Percentiles rank a stretch among this genome's conserved stretches.
phyloP scores from a whole-genome alignment of 2,113 vertebrate species.

The Cryptomyrus ogoouensis region DNA sequence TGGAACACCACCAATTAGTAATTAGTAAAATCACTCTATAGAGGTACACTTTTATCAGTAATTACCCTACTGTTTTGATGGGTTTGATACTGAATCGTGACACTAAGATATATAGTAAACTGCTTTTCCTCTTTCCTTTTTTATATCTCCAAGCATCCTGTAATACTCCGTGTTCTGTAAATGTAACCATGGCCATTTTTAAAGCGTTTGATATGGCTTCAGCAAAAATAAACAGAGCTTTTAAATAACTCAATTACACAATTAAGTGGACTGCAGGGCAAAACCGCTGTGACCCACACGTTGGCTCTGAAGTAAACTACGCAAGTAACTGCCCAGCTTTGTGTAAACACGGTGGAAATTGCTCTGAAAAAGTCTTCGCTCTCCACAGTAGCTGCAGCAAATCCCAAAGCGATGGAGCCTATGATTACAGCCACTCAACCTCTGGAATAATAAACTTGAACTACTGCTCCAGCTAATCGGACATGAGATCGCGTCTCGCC shows the following conservation, averaged over 20 bases:
- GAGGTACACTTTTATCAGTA: conserved; percentile 17
- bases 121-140: conserved; percentile 23
- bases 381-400: conserved; percentile 35
- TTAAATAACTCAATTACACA: conserved; percentile 44
- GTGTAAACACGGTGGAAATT: conserved; percentile 45
- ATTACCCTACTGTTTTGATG: conserved; percentile 22
- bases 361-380: conserved; percentile 33
- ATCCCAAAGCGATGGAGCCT: conserved; percentile 35
- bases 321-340: conserved; percentile 38
- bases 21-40: conserved; percentile 20
- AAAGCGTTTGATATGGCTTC: conserved; percentile 44
- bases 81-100: conserved; percentile 22
- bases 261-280: conserved; percentile 37
- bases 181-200: conserved; percentile 39
- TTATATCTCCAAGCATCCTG: conserved; percentile 34
- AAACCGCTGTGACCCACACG: conserved; percentile 34
- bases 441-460: conserved; percentile 37
- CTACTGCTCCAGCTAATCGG: conserved; percentile 32
- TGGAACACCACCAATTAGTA: conserved; percentile 24
- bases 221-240: conserved; percentile 50
- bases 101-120: conserved; percentile 33
- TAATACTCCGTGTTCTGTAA: conserved; percentile 41
- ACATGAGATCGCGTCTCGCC: conserved; percentile 28
- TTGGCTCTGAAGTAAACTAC: conserved; percentile 42
- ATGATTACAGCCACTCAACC: conserved; percentile 38